Conservation (phyloP, 2,888 invertebrate species). For the Callosobruchus maculatus region DNA sequence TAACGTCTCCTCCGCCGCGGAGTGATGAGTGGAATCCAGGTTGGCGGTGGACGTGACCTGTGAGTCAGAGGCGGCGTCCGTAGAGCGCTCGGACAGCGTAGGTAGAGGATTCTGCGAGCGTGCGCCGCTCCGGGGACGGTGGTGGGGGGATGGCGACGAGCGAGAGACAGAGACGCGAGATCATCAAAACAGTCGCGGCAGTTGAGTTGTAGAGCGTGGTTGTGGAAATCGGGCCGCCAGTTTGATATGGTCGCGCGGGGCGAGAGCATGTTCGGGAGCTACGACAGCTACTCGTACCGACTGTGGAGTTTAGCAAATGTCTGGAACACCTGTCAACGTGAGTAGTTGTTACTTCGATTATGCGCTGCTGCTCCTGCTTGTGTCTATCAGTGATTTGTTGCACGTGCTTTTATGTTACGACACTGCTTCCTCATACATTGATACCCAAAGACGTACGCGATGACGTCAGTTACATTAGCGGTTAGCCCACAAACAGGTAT, state of each 20-base stretch:
- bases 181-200: conserved; percentile 27
- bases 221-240: conserved; percentile 43
- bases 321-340: conserved; percentile 72
- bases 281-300: conserved; percentile 73
- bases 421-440: conserved; percentile 1
- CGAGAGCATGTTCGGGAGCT: conserved; percentile 72
- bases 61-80: neutral
- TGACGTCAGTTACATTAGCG: conserved; percentile 21
- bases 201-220: neutral
- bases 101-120: conserved; percentile 15
- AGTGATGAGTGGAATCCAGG: neutral
- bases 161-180: conserved; percentile 29
- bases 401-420: conserved; percentile 1
- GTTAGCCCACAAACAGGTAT: conserved; percentile 23
- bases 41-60: neutral
- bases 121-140: conserved; percentile 8
- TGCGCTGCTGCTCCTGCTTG: neutral
- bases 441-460: conserved; percentile 16
- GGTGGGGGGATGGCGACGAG: conserved; percentile 26
- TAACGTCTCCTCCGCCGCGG: neutral
- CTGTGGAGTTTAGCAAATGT: conserved; percentile 75
- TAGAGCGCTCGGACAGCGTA: conserved; percentile 28
- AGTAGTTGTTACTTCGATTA: conserved; percentile 48
- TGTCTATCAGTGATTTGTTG: neutral
- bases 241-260: conserved; percentile 80